A percentile compares a stretch with the other conserved stretches of the same genome.
Evolutionary conservation across 2,888 invertebrate species (phyloP).

Genomic region (Sphinx pinastri): DNA sequence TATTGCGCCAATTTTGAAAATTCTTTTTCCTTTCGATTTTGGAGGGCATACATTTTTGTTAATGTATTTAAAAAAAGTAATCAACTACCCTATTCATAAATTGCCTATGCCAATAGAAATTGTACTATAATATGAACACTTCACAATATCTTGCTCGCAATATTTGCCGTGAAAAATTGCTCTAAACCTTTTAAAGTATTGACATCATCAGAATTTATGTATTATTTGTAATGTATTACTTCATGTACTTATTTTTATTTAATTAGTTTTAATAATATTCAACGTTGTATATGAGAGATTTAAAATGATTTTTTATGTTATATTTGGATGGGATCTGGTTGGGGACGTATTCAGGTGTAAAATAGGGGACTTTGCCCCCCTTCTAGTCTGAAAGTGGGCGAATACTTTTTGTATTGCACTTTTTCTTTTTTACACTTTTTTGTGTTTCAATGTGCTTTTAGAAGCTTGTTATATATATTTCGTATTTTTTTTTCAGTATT

Average conservation of each 20-base stretch:
- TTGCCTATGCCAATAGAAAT: too few species aligned
- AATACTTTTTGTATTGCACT: not conserved
- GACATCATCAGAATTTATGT: not conserved
- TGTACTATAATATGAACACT: too few species aligned
- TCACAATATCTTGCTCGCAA: too few species aligned
- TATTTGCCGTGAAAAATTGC: too few species aligned
- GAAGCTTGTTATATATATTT: too few species aligned
- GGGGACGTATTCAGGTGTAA: not conserved
- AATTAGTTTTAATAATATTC: constrained; percentile 6
- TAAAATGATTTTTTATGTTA: constrained; percentile 6
- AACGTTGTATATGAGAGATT: constrained; percentile 8
- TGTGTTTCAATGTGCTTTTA: too few species aligned
- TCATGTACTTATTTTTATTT: constrained; percentile 21
- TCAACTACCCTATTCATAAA: too few species aligned
- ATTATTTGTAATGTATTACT: constrained; percentile 13
- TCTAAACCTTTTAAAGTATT: not conserved
- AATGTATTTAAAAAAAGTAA: too few species aligned
- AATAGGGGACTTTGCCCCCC: not conserved
- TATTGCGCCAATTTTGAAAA: too few species aligned
- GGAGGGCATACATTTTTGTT: too few species aligned
- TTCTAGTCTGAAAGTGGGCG: not conserved
- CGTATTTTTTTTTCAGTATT: too few species aligned
- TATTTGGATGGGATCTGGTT: not conserved
- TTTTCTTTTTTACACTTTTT: not conserved
- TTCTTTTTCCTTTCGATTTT: too few species aligned